Evolutionary conservation across 2,888 invertebrate genomes (phyloP), one percentile per base, ranked within the genome.

Genomic region (Diadegma fenestrale): DNA sequence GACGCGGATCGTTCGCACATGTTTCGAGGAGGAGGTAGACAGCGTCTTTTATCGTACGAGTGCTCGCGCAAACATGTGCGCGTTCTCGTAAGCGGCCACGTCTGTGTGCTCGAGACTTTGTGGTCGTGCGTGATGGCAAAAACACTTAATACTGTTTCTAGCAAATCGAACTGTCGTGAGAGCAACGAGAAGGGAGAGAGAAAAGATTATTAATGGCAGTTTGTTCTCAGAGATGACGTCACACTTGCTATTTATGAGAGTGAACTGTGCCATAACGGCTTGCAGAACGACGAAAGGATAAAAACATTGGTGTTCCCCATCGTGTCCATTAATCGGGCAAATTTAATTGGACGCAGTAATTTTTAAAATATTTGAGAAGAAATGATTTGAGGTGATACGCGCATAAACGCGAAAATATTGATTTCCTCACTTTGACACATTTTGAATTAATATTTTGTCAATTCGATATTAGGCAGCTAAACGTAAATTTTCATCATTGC

Each of bases 141-240:
- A 22, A 41, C 51, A 66, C 41, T 43, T 37, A 64, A 51, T 66
- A 63, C 48, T 76, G 33, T 51, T 77, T 77, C 77, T 77, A 66
- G n/a, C 22, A 51, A 37, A 26, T 77, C 37, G 37, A 66, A 48
- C 51, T 26, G 17, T 22, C n/a, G 4, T 73, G 19, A 51, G 43
- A 41, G 14, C n/a, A 22, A 48, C 30, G 17, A 41, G 22, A 8
- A 19, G 17, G 17, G 5, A 66, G 22, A 68, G 33, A 43, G 22
- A 19, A 66, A 22, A 64, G 12, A 75, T 66, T 72, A 79, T 79
- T 63, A 81, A 66, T 22, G 48, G 54, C 41, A 66, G 51, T 69
- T 48, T 54, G 81, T 84, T 86, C 88, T 85, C 86, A 88, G 86
- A 77, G 77, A 58, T 88, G 85, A 87, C 88, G 87, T 88, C 88